These are phyloP conservation scores for Cynopterus brachyotis DNA, from an alignment of 2,113 vertebrate species.

Conservation along the genomic window DNA sequence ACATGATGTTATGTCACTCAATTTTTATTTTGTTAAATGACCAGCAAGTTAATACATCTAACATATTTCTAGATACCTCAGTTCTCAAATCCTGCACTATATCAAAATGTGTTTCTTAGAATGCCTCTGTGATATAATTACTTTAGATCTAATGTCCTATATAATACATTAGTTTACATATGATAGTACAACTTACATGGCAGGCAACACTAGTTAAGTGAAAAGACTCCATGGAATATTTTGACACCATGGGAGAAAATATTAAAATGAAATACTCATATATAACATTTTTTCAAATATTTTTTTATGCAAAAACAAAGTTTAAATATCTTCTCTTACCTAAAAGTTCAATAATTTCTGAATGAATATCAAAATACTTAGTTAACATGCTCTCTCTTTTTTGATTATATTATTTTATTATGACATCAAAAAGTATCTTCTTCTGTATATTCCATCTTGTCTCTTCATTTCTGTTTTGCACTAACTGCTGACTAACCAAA, in stretches of 20 bases:
- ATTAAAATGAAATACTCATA: constrained; percentile 6
- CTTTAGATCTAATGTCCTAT: neutral
- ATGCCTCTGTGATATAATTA: neutral
- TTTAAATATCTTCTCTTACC: constrained; percentile 81
- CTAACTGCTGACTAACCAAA: constrained; percentile 86
- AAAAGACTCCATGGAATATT: neutral
- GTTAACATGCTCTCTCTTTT: constrained; percentile 87
- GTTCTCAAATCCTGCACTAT: neutral
- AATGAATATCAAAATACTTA: constrained; percentile 85
- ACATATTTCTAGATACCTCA: neutral
- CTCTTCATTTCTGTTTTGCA: constrained; percentile 63
- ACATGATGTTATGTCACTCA: neutral
- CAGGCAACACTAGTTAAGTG: neutral
- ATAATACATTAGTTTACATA: neutral
- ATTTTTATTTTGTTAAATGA: constrained; percentile 16
- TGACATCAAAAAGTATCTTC: constrained; percentile 89
- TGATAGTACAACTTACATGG: neutral
- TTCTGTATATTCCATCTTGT: constrained; percentile 80
- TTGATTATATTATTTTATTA: constrained; percentile 90
- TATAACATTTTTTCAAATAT: neutral
- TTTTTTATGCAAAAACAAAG: neutral
- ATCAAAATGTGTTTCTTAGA: neutral
- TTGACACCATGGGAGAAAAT: neutral
- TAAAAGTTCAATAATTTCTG: constrained; percentile 87
- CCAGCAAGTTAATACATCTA: neutral